Base-by-base conservation (phyloP, 2,113 vertebrate genomes). In the Malurus melanocephalus region DNA sequence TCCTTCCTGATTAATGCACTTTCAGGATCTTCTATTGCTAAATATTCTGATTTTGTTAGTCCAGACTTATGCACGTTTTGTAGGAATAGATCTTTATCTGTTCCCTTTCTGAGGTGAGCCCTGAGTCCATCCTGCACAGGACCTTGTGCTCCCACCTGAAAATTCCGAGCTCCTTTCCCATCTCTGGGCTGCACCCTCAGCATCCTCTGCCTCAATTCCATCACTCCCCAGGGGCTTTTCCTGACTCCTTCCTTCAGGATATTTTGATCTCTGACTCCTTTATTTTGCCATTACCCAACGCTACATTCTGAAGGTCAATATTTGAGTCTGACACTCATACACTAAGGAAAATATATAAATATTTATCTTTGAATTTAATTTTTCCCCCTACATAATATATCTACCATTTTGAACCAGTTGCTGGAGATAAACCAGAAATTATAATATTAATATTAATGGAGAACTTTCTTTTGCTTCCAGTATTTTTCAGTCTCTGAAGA, bases 401-500 rank as follows among this genome's bases (percentile, higher is more conserved):
- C 26, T 79, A 40, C 28, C 33, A 62, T 85, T 66, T 85, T 66
- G 21, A 83, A 62, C 43, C 28, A 66, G 42, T 33, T 73, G 45
- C 21, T 68, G 38, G 42, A 91, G 33, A 46, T 19, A 80, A 93
- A 69, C 6, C 26, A 80, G 35, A 38, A 91, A 68, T 78, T 69
- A 38, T 23, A 43, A 40, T 52, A 52, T 53, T 65, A 84, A 82
- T 60, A 85, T 65, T 76, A 87, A 82, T 38, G 11, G 33, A 61
- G 12, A 22, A 16, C 9, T 69, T 52, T 15, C 22, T 74, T 78
- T 86, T 61, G 14, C 69, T 94, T 65, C 59, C 42, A 76, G 53
- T 79, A 42, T 60, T 87, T 89, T 93, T 68, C 24, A n/a, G 81
- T 68, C 78, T 79, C 79, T 27, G 33, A 68, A 82, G 81, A 87